These are phyloP conservation scores for Potorous gilbertii DNA, from an alignment of 2,797 vertebrate genomes.

Conservation along the genomic window DNA sequence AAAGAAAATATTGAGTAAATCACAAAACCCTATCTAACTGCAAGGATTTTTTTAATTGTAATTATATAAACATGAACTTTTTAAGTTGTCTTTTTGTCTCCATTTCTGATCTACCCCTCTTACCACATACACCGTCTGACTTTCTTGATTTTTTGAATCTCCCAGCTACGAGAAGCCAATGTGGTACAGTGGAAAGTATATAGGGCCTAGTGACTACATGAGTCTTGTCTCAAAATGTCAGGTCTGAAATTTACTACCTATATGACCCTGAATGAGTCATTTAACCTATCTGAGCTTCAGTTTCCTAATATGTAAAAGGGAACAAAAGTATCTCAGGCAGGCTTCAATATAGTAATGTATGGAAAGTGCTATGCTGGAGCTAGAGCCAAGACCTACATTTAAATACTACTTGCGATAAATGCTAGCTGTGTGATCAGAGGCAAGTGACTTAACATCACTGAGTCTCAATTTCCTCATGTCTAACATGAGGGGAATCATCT, in stretches of 20 bases:
- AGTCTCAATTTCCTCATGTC: neutral
- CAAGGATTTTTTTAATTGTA: neutral
- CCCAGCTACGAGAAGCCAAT: neutral
- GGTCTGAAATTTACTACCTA: neutral
- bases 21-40: neutral
- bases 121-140: neutral
- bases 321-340: neutral
- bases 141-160: neutral
- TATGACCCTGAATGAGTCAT: neutral
- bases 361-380: neutral
- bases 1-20: slow-evolving; percentile 20
- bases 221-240: neutral
- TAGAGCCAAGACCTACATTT: neutral
- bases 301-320: neutral
- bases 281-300: slow-evolving; percentile 1
- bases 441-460: neutral
- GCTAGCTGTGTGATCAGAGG: neutral
- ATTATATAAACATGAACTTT: neutral
- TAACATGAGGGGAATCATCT: neutral
- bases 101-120: neutral
- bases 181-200: neutral
- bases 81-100: neutral
- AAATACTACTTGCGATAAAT: neutral
- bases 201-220: neutral
- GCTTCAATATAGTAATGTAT: neutral